Percentiles rank a stretch among this genome's conserved stretches.
These are phyloP conservation scores for Rhabdornis inornatus DNA, from an alignment of 2,113 vertebrate genomes.

Conservation along the genomic window DNA sequence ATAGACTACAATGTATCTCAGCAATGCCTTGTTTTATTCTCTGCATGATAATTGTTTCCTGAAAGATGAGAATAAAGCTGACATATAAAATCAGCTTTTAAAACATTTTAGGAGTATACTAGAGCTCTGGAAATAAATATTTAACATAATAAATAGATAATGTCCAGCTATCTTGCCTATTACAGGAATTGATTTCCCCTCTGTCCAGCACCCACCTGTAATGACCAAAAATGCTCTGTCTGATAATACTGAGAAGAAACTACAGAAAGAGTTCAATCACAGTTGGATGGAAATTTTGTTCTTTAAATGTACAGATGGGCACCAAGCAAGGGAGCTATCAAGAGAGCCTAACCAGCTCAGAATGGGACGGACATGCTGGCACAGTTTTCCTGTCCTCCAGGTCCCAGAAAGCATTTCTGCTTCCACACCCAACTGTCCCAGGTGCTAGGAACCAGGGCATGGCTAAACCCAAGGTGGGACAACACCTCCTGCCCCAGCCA, in stretches of 20 bases:
- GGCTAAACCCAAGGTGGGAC: rapidly evolving
- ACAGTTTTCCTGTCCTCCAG: neutral
- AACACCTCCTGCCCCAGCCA: neutral
- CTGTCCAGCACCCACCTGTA: neutral
- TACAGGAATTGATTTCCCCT: neutral
- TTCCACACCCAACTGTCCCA: rapidly evolving
- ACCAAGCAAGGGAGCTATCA: neutral
- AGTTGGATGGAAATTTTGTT: neutral
- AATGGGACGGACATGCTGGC: too few species aligned
- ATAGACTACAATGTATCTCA: neutral
- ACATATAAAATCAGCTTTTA: neutral
- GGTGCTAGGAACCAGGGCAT: rapidly evolving
- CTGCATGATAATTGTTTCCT: neutral
- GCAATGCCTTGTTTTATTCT: neutral
- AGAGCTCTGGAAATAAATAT: neutral
- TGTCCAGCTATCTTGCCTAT: neutral
- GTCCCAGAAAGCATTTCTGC: neutral
- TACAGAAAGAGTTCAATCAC: neutral
- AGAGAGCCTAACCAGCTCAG: neutral
- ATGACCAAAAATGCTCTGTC: neutral
- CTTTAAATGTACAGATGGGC: neutral
- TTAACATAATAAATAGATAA: neutral
- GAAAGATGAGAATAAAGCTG: neutral
- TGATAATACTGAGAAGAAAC: neutral
- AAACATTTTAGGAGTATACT: neutral